Base-by-base conservation (phyloP, 2,888 invertebrate genomes). In the Toxonevra muliebris region DNA sequence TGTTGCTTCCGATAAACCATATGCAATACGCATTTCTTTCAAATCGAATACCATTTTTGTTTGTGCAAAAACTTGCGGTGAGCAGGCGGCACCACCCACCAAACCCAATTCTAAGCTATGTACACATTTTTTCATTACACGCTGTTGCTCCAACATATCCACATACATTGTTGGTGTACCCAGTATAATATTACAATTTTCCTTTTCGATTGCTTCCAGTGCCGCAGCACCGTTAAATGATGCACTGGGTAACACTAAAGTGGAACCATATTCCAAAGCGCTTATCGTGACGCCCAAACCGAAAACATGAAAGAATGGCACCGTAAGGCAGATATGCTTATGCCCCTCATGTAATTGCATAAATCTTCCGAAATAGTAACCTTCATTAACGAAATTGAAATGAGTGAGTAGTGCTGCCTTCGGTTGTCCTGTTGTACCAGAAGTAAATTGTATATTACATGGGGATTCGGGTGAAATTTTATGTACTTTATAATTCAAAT, bases 161-260 rank as follows among this genome's bases (percentile, higher is more conserved):
- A 92, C 88, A 84, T 91, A 92, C 94, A 94, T 94, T 7, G 94
- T 94, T 1, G 94, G 94, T 0, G 93, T 93, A 41, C 93, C 93
- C 77, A 89, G 89, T 43, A 91, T 79, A 1, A 89, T 81, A 1
- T 89, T 89, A 76, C 93, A 93, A 89, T 88, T 90, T 84, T 94
- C 91, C 40, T 87, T 83, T 42, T 88, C 83, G 9, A 93, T 87
- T 0, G 91, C 88, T 69, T 89, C 84, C 9, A 93, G 80, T 0
- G 90, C 86, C 43, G 87, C 86, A 8, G 86, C 84, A 0, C 92
- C 87, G 77, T 91, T 89, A 76, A 89, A 92, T 1, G 71, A 84
- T 0, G 86, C 84, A 0, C 87, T 83, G 2, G 91, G 90, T 7
- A 91, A 72, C 1, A 92, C 88, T 15, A 89, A 62, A 0, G 91